Evolutionary conservation across 2,888 invertebrate species (phyloP).

Genomic region (Perdita meconis): DNA sequence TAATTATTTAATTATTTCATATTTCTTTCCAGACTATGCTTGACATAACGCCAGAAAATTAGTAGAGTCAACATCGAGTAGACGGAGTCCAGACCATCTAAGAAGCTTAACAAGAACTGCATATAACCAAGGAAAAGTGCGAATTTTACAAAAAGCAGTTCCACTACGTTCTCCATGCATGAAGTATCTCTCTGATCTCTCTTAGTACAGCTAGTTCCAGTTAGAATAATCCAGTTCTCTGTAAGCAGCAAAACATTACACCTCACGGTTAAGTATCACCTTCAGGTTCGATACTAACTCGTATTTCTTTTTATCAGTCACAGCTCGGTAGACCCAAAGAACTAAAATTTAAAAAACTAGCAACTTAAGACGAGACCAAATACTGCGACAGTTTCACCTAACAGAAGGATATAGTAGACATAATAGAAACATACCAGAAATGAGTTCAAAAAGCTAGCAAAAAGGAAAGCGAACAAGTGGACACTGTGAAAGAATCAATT

Average conservation of each 20-base stretch:
- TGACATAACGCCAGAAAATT: background rate
- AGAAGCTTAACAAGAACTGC: constrained; percentile 2
- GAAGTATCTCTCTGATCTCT: constrained; percentile 38
- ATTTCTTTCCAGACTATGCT: constrained; percentile 13
- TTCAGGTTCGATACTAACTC: constrained; percentile 9
- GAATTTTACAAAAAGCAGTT: constrained; percentile 43
- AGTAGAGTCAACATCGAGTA: too few relatives aligned
- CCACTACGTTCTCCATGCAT: constrained; percentile 25
- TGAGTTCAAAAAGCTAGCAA: background rate
- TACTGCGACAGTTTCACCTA: too few relatives aligned
- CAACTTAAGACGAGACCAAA: too few relatives aligned
- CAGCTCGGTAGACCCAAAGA: too few relatives aligned
- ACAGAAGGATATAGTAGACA: too few relatives aligned
- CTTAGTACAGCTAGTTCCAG: constrained; percentile 27
- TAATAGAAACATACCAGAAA: background rate
- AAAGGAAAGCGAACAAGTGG: background rate
- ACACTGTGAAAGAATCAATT: background rate
- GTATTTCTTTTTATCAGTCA: background rate
- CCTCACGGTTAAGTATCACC: constrained; percentile 19
- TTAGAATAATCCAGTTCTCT: constrained; percentile 47
- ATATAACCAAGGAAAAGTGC: constrained; percentile 22
- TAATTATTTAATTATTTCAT: background rate
- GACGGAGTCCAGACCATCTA: background rate
- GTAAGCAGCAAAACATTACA: constrained; percentile 29
- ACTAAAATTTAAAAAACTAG: constrained; percentile 9